A percentile compares a stretch with the other conserved stretches of the same genome.
These are phyloP conservation scores for Apotomis turbidana DNA, from an alignment of 2,888 invertebrate species.

Conservation along the genomic window DNA sequence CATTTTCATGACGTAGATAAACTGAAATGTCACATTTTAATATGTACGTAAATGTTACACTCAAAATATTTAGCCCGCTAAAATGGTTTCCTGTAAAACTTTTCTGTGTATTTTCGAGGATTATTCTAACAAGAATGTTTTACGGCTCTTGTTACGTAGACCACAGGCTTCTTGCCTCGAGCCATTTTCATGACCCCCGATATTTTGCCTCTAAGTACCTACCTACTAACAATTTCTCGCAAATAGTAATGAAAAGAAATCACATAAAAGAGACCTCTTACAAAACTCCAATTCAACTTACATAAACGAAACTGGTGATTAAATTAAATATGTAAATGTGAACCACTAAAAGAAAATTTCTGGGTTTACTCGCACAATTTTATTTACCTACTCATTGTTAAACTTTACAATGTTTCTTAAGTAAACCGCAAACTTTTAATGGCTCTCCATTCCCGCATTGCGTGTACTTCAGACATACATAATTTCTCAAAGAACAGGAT, in stretches of 20 bases:
- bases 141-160: background rate
- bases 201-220: constrained; percentile 9
- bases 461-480: constrained; percentile 29
- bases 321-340: constrained; percentile 39
- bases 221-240: constrained; percentile 12
- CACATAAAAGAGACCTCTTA: constrained; percentile 21
- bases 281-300: constrained; percentile 24
- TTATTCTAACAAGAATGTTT: background rate
- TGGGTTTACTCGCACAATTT: constrained; percentile 29
- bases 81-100: background rate
- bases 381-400: constrained; percentile 38
- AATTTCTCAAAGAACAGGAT: constrained; percentile 32
- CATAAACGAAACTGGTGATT: constrained; percentile 24
- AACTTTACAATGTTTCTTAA: constrained; percentile 38
- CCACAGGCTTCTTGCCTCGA: constrained; percentile 10
- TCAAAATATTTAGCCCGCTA: background rate
- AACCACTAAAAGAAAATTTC: constrained; percentile 33
- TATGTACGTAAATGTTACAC: background rate
- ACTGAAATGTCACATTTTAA: too few relatives aligned
- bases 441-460: constrained; percentile 28
- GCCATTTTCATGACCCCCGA: constrained; percentile 8
- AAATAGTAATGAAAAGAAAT: constrained; percentile 17
- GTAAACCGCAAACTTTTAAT: constrained; percentile 40
- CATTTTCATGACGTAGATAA: too few relatives aligned
- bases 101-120: background rate